These are phyloP conservation scores for Neoniphon sammara DNA, from an alignment of 2,797 vertebrate species.

Conservation along the genomic window DNA sequence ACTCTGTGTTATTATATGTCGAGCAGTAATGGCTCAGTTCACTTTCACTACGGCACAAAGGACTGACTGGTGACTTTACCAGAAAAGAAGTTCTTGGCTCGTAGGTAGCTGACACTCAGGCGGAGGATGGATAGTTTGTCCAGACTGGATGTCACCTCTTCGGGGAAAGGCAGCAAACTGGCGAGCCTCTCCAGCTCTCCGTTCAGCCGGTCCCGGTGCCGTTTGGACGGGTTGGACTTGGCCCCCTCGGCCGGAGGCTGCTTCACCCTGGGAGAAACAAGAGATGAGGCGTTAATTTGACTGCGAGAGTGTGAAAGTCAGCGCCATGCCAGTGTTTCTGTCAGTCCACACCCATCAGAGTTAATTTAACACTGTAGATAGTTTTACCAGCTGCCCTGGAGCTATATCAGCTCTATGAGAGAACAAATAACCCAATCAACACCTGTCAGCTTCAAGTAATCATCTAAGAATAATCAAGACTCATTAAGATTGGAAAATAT, in stretches of 20 bases:
- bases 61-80: conserved; percentile 60
- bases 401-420: too few species aligned
- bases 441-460: too few species aligned
- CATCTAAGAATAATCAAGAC: too few species aligned
- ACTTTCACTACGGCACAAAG: not conserved
- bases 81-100: conserved; percentile 83
- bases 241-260: conserved; percentile 63
- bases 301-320: too few species aligned
- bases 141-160: conserved; percentile 82
- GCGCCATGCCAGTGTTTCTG: not conserved
- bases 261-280: conserved; percentile 68
- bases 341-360: not conserved
- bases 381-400: too few species aligned
- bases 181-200: conserved; percentile 85
- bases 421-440: too few species aligned
- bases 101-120: conserved; percentile 83
- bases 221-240: conserved; percentile 85
- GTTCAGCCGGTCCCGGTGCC: conserved; percentile 84
- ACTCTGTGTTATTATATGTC: not conserved
- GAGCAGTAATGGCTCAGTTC: not conserved
- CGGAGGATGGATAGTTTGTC: conserved; percentile 86
- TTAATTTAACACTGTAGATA: too few species aligned
- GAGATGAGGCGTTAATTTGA: too few species aligned
- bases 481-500: too few species aligned
- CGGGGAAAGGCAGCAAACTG: conserved; percentile 81